Percentiles rank a stretch among this genome's conserved stretches.
These are phyloP conservation scores for Rhagonycha lutea DNA, from an alignment of 2,888 invertebrate genomes.

Conservation along the genomic window DNA sequence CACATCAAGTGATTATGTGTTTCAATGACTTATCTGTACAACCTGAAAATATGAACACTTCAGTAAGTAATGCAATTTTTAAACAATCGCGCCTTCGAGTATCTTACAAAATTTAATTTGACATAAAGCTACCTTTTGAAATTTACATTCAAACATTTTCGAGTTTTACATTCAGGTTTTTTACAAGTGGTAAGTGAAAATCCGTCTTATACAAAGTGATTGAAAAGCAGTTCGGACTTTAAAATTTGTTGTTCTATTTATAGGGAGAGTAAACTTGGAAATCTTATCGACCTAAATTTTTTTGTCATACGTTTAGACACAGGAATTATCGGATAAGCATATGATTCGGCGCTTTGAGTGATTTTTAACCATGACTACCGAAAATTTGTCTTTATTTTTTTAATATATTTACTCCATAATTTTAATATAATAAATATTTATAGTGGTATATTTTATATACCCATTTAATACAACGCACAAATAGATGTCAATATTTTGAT, in stretches of 20 bases:
- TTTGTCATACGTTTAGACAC: background rate
- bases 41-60: background rate
- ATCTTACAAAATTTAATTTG: background rate
- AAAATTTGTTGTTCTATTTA: background rate
- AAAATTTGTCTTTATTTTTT: background rate
- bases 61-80: background rate
- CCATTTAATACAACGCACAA: background rate
- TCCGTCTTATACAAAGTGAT: background rate
- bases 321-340: background rate
- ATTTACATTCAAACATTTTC: background rate
- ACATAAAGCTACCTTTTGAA: background rate
- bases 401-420: background rate
- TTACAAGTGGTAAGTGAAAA: background rate
- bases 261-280: background rate
- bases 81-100: background rate
- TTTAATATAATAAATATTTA: background rate
- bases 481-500: background rate
- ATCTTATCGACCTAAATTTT: background rate
- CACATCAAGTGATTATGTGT: constrained; percentile 9
- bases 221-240: background rate
- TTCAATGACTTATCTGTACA: constrained; percentile 6
- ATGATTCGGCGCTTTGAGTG: background rate
- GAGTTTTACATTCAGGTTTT: background rate
- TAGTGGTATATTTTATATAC: background rate
- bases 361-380: background rate